Evolutionary conservation across 1,140 invertebrate genomes (phyloP), one percentile per base, ranked within the genome.

Genomic region (Chymomyza costata): DNA sequence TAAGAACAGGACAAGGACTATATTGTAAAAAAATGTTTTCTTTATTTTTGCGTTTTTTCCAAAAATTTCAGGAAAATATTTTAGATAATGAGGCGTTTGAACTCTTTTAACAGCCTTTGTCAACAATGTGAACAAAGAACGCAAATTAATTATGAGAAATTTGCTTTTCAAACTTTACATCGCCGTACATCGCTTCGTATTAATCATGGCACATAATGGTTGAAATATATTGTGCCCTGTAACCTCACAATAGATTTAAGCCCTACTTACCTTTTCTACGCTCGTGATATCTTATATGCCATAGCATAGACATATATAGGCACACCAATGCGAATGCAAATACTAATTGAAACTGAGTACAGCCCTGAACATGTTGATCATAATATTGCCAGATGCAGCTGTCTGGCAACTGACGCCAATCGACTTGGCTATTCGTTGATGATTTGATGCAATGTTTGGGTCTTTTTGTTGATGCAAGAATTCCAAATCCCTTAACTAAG

Each of bases 381-480:
- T 48, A 18, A n/a, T 50, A 21, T 8, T 17, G 17, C 13, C 25
- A 46, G 53, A 25, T 17, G 16, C 48, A 46, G 44, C 30, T 17
- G 13, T 13, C 19, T 6, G 40, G 40, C 30, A 11, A 19, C 14
- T 19, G 35, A 15, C 25, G 31, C 39, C n/a, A 21, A 6, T 28
- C 10, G 10, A 28, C 5, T 6, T 28, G 5, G 31, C 13, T 13
- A 34, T 30, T 18, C 39, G 10, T 53, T 62, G 37, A 66, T 67
- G 65, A 64, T 60, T 43, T 46, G 43, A 58, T 70, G 70, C 70
- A 70, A 70, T 63, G 71, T 38, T 55, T 78, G 52, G 40, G 50
- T 47, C 71, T 70, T 76, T 78, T 78, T 78, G 62, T 34, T 39
- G 47, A 70, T 44, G 46, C 51, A 30, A 46, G 15, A 53, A 34